These are phyloP conservation scores for Sterrhoptilus dennistouni DNA, from an alignment of 2,113 vertebrate species.

Conservation along the genomic window DNA sequence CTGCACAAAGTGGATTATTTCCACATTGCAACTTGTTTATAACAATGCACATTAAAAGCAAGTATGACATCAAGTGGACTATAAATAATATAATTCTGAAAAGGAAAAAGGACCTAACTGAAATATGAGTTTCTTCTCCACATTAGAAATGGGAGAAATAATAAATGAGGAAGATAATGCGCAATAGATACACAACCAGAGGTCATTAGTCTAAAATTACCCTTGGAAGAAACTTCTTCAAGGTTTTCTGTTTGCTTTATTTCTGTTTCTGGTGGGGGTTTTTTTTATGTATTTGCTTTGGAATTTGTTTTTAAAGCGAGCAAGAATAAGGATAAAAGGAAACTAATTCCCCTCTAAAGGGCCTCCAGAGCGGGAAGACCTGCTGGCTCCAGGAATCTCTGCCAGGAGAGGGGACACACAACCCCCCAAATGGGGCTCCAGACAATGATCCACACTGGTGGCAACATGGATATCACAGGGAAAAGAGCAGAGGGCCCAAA, in stretches of 20 bases:
- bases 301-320: background rate
- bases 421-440: background rate
- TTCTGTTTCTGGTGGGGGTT: background rate
- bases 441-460: background rate
- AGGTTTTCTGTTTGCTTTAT: constrained; percentile 14
- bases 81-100: background rate
- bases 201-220: background rate
- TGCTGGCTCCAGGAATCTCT: background rate
- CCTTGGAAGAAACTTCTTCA: background rate
- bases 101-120: background rate
- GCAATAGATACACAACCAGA: background rate
- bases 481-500: background rate
- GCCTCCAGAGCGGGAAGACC: background rate
- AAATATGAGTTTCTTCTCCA: background rate
- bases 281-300: background rate
- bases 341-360: background rate
- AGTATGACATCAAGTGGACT: background rate
- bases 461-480: background rate
- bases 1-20: background rate
- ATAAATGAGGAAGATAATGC: background rate
- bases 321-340: constrained; percentile 22
- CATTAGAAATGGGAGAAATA: background rate
- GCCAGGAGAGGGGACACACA: background rate
- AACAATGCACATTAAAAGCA: background rate
- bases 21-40: background rate